Conservation (phyloP, 2,113 vertebrate genomes). For the Physeter macrocephalus region DNA sequence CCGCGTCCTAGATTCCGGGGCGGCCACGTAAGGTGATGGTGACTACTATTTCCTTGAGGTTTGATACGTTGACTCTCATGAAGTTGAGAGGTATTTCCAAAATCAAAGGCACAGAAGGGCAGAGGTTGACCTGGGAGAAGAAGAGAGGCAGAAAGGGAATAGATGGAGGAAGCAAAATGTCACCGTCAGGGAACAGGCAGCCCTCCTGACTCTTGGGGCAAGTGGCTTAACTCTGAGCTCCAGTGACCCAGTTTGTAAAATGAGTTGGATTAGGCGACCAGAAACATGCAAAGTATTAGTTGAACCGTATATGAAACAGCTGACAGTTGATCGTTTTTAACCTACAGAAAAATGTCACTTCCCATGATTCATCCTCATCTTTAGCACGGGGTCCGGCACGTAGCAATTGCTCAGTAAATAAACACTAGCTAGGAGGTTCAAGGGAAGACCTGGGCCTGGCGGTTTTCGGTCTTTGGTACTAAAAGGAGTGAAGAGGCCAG, state of each 20-base stretch:
- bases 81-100: neutral
- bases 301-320: accelerated
- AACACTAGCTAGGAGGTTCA: too few species aligned
- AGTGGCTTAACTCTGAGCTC: neutral
- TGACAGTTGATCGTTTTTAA: neutral
- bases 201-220: neutral
- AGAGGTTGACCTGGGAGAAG: neutral
- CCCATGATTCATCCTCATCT: accelerated
- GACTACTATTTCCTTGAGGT: neutral
- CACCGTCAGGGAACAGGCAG: neutral
- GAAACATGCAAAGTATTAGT: accelerated
- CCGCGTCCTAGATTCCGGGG: neutral
- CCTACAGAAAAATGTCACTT: neutral
- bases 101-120: neutral
- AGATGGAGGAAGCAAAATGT: accelerated
- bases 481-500: accelerated
- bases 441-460: accelerated
- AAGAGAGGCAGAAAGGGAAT: neutral
- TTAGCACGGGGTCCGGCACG: accelerated
- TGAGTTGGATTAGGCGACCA: accelerated
- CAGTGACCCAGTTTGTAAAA: neutral
- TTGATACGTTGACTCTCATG: neutral
- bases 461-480: accelerated
- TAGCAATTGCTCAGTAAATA: accelerated
- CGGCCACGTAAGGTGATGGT: conserved; percentile 64